Evolutionary conservation across 2,797 vertebrate species (phyloP).

Genomic region (Bryconaethiops microstoma): DNA sequence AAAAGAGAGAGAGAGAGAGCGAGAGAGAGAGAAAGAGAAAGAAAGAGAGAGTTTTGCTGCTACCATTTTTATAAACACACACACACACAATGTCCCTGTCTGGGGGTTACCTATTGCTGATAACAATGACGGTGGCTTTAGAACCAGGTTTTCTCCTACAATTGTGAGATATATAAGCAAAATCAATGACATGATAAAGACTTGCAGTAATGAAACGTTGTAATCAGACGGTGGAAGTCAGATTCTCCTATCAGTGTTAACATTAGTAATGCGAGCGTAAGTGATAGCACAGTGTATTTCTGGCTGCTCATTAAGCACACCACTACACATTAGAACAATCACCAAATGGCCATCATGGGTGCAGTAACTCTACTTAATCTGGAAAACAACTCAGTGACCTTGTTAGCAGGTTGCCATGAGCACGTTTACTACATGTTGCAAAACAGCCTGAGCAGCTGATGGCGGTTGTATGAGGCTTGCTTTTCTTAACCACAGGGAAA

Average conservation of each 20-base stretch:
- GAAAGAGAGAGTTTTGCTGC: not conserved
- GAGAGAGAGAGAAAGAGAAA: not conserved
- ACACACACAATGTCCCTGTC: not conserved
- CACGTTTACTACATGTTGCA: slow-evolving; percentile 7
- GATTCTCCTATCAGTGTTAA: not conserved
- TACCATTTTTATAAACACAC: not conserved
- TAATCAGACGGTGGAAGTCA: not conserved
- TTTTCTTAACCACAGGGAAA: slow-evolving; percentile 28
- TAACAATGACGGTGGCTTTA: not conserved
- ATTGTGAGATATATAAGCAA: not conserved
- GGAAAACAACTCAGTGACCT: slow-evolving; percentile 48
- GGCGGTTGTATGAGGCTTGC: not conserved
- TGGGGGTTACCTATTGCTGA: not conserved
- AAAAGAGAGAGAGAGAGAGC: not conserved
- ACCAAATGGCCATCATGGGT: slow-evolving; percentile 40
- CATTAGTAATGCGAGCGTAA: not conserved
- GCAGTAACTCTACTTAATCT: slow-evolving; percentile 35
- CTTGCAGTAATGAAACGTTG: not conserved
- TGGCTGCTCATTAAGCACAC: slow-evolving; percentile 46
- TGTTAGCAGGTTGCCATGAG: slow-evolving; percentile 32
- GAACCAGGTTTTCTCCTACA: not conserved
- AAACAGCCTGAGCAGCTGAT: not conserved
- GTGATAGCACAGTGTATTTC: slow-evolving; percentile 13
- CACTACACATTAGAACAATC: slow-evolving; percentile 35
- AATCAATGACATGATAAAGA: slow-evolving; percentile 8